Evolutionary conservation across 1,140 invertebrate genomes (phyloP).

Genomic region (Drosophila suzukii): DNA sequence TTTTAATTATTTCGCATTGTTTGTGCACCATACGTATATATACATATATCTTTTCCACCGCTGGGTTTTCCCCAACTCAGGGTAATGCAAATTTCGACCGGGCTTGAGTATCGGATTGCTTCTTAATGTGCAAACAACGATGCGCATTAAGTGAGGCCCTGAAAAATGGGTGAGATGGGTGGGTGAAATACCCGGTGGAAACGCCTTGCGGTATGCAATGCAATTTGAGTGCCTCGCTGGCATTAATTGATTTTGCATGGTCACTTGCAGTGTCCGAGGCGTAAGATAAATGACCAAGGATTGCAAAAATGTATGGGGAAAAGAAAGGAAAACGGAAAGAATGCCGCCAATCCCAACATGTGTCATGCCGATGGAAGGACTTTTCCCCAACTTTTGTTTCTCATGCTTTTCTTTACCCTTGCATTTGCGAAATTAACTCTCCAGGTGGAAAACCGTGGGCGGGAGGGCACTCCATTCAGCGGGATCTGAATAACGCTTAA

Average conservation of each 20-base stretch:
- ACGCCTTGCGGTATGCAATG: slow-evolving; percentile 33
- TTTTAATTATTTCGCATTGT: slow-evolving; percentile 63
- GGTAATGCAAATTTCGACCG: slow-evolving; percentile 35
- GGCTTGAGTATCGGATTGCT: slow-evolving; percentile 44
- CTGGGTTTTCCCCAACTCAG: slow-evolving; percentile 7
- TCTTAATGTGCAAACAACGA: slow-evolving; percentile 61
- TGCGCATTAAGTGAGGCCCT: slow-evolving; percentile 49
- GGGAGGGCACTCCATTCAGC: slow-evolving; percentile 27
- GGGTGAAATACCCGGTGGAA: slow-evolving; percentile 2
- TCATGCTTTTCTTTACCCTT: slow-evolving; percentile 12
- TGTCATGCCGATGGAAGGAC: slow-evolving; percentile 11
- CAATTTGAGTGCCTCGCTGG: slow-evolving; percentile 42
- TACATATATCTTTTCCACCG: background rate
- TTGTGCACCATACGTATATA: slow-evolving; percentile 15
- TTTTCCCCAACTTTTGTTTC: slow-evolving; percentile 7
- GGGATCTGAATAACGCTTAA: slow-evolving; percentile 50
- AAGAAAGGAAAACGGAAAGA: background rate
- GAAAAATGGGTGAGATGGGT: slow-evolving; percentile 4
- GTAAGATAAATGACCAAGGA: slow-evolving; percentile 46
- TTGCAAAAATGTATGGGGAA: background rate
- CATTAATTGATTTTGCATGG: slow-evolving; percentile 74
- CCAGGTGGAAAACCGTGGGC: slow-evolving; percentile 12
- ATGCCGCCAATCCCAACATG: slow-evolving; percentile 17
- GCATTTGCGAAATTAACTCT: slow-evolving; percentile 71
- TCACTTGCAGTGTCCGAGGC: slow-evolving; percentile 51